These are phyloP conservation scores for Phoebastria nigripes DNA, from an alignment of 2,797 vertebrate genomes.

Conservation along the genomic window DNA sequence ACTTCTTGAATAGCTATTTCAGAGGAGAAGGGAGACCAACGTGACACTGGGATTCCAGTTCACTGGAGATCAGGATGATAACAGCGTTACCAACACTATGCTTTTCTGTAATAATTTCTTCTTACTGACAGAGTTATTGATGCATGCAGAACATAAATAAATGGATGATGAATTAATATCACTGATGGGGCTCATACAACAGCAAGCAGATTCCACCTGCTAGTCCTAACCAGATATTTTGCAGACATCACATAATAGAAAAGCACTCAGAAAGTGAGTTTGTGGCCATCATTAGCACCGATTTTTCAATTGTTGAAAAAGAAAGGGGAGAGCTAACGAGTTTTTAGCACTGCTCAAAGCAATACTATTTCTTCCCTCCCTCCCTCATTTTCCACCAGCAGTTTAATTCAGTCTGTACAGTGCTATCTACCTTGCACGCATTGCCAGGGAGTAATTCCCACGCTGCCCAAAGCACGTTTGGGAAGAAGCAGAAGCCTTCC, in stretches of 20 bases:
- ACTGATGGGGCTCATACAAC: neutral
- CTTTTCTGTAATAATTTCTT: neutral
- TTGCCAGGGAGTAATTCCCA: neutral
- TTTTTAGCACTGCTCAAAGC: neutral
- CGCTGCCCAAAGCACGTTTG: accelerated
- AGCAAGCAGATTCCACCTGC: neutral
- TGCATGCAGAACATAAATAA: neutral
- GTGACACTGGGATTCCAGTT: neutral
- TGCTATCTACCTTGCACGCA: neutral
- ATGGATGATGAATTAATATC: neutral
- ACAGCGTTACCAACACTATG: neutral
- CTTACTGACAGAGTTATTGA: neutral
- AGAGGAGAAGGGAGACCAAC: neutral
- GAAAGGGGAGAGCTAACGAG: neutral
- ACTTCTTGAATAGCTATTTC: neutral
- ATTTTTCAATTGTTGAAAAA: neutral
- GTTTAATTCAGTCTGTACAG: neutral
- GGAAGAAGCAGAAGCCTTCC: neutral
- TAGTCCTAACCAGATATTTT: neutral
- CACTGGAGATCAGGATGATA: neutral
- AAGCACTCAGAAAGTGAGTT: neutral
- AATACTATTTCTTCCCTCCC: neutral
- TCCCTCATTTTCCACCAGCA: neutral
- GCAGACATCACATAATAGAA: neutral
- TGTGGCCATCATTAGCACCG: neutral